A percentile compares a stretch with the other conserved stretches of the same genome.
These are phyloP conservation scores for Actinia equina DNA, from an alignment of 64 coral and sea anemone species.

Conservation along the genomic window DNA sequence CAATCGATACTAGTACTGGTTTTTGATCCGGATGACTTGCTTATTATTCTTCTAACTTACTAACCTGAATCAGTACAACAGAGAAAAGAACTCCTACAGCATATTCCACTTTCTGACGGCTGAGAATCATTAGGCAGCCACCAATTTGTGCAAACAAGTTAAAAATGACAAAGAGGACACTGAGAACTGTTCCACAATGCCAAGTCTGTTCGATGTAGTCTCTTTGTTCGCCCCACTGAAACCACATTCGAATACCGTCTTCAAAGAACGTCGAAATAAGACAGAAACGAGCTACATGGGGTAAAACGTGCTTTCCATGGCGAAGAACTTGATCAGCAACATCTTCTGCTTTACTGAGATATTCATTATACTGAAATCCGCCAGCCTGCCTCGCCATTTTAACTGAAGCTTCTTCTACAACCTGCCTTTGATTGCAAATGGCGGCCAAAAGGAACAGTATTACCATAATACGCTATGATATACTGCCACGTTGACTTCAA, in stretches of 20 bases:
- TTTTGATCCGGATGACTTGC: not conserved
- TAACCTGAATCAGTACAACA: constrained; percentile 92
- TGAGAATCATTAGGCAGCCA: constrained; percentile 91
- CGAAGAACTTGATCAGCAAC: constrained; percentile 95
- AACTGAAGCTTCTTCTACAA: constrained; percentile 9
- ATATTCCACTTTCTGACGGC: constrained; percentile 94
- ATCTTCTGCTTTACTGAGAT: constrained; percentile 92
- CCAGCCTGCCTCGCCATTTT: constrained; percentile 49
- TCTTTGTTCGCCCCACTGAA: constrained; percentile 97
- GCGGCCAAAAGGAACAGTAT: constrained; percentile 44
- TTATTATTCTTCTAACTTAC: not conserved
- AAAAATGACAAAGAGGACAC: constrained; percentile 84
- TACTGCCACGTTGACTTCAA: constrained; percentile 80
- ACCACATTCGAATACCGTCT: constrained; percentile 99
- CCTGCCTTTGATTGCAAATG: constrained; percentile 17
- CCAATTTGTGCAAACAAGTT: constrained; percentile 92
- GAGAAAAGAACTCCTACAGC: constrained; percentile 82
- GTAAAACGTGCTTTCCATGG: constrained; percentile 86
- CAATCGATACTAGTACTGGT: not conserved
- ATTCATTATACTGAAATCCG: constrained; percentile 84
- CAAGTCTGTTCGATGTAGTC: constrained; percentile 99
- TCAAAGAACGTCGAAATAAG: constrained; percentile 98
- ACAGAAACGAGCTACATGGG: constrained; percentile 94
- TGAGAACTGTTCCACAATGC: constrained; percentile 79
- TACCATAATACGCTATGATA: constrained; percentile 80